phyloP scores from a whole-genome alignment of 2,113 vertebrate species.

The Semnopithecus entellus region DNA sequence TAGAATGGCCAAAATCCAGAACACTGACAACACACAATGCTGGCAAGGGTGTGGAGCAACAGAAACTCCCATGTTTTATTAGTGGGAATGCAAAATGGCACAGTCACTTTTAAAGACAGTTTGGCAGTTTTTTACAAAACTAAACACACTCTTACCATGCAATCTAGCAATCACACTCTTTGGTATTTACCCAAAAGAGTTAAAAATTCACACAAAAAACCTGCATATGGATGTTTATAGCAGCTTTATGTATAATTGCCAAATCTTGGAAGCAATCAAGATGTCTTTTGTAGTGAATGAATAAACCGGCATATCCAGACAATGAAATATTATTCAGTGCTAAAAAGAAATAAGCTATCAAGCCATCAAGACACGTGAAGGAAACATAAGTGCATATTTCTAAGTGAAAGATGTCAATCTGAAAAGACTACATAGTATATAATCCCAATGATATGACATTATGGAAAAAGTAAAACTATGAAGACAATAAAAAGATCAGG shows the following conservation, averaged over 20 bases:
- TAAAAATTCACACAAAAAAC: neutral
- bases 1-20: neutral
- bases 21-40: neutral
- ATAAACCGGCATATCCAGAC: neutral
- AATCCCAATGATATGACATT: neutral
- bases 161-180: neutral
- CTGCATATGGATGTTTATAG: neutral
- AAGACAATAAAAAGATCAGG: neutral
- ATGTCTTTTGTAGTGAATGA: neutral
- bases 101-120: neutral
- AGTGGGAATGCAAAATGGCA: neutral
- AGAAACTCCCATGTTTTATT: neutral
- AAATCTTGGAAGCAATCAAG: neutral
- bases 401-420: neutral
- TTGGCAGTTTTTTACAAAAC: neutral
- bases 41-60: neutral
- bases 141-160: neutral
- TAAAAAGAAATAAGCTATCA: neutral
- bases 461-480: neutral
- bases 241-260: neutral
- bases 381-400: neutral
- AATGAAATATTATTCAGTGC: neutral
- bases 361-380: neutral
- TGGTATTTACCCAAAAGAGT: neutral
- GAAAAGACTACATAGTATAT: neutral